phyloP scores from a whole-genome alignment of 2,797 vertebrate species.

The Onychomys arenicola region DNA sequence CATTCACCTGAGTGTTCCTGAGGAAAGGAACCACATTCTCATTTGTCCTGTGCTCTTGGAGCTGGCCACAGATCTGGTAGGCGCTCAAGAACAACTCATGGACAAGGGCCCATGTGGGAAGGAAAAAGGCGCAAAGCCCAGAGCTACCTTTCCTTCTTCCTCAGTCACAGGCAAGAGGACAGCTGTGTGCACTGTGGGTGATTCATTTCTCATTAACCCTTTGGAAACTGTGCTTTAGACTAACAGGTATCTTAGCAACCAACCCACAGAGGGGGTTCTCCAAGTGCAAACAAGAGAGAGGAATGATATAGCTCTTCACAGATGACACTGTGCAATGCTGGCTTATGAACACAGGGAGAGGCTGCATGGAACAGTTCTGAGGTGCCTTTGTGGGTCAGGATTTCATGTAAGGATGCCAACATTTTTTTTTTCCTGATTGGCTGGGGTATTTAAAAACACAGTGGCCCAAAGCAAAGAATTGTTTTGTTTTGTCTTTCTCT shows the following conservation, averaged over 20 bases:
- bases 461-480: background rate
- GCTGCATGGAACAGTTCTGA: rapidly evolving
- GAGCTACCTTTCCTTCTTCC: background rate
- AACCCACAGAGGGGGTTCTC: background rate
- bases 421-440: background rate
- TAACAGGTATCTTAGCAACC: background rate
- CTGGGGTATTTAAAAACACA: background rate
- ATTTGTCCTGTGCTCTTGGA: background rate
- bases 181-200: background rate
- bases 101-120: rapidly evolving
- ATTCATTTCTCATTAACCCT: background rate
- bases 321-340: rapidly evolving
- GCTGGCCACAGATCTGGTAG: background rate
- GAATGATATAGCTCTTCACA: too few relatives aligned
- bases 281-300: background rate
- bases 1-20: too few relatives aligned
- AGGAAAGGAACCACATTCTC: background rate
- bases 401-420: background rate
- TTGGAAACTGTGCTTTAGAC: background rate
- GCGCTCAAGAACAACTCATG: background rate
- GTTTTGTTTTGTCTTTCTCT: too few relatives aligned
- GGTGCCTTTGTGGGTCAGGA: background rate
- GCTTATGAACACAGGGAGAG: too few relatives aligned
- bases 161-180: background rate
- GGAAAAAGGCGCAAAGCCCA: background rate